phyloP scores from a whole-genome alignment of 2,113 vertebrate genomes.

The Ceyx margarethae region DNA sequence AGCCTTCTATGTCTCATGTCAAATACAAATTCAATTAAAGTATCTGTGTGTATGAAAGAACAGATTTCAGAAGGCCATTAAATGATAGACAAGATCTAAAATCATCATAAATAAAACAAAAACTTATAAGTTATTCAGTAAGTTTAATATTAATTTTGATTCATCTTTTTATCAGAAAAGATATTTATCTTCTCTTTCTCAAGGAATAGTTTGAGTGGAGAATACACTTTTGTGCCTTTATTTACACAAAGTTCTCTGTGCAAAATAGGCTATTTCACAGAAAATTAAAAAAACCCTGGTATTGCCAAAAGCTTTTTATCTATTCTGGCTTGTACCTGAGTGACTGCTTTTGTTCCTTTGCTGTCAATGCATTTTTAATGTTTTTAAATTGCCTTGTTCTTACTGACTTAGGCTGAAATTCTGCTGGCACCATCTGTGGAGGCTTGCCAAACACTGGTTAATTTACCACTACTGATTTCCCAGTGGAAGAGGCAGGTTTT shows the following conservation, averaged over 20 bases:
- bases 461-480: slow-evolving; percentile 46
- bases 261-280: background rate
- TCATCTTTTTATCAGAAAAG: background rate
- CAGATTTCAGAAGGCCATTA: background rate
- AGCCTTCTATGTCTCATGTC: background rate
- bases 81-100: background rate
- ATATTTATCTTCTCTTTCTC: background rate
- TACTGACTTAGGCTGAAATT: slow-evolving; percentile 47
- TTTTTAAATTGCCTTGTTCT: slow-evolving; percentile 38
- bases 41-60: background rate
- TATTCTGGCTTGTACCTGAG: background rate
- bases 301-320: background rate
- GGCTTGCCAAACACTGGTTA: slow-evolving; percentile 14
- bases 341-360: slow-evolving; percentile 15
- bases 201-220: background rate
- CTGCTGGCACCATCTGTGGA: slow-evolving; percentile 23
- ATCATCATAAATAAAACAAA: background rate
- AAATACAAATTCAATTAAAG: background rate
- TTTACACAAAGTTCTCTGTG: background rate
- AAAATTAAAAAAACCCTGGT: background rate
- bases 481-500: slow-evolving; percentile 26
- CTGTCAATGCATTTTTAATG: slow-evolving; percentile 53
- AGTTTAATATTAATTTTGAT: background rate
- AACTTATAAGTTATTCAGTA: background rate
- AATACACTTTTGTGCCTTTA: background rate